Evolutionary conservation across 2,113 vertebrate species (phyloP).

Genomic region (Microcebus tavaratra): DNA sequence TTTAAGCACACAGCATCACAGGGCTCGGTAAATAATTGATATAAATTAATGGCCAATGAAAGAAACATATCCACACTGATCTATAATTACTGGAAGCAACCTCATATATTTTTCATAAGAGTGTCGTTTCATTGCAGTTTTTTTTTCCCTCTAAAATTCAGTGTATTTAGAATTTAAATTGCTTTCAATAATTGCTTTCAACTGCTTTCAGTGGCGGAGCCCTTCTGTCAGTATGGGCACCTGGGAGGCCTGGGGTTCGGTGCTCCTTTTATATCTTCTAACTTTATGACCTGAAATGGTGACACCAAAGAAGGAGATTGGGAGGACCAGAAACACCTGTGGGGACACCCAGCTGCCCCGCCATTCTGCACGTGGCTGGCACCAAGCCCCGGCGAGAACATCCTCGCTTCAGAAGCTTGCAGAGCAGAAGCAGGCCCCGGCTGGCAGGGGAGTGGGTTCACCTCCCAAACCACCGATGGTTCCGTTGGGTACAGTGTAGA

Average conservation of each 20-base stretch:
- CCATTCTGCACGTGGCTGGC: neutral
- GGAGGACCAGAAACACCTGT: neutral
- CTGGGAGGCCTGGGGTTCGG: neutral
- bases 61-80: conserved; percentile 64
- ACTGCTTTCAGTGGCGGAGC: neutral
- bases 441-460: neutral
- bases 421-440: neutral
- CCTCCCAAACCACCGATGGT: fast-evolving
- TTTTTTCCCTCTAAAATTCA: conserved; percentile 61
- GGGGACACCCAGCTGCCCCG: neutral
- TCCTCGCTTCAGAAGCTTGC: neutral
- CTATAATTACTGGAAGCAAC: conserved; percentile 80
- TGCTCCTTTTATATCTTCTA: neutral
- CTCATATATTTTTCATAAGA: conserved; percentile 81
- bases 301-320: neutral
- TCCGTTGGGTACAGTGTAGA: neutral
- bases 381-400: fast-evolving
- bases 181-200: conserved; percentile 69
- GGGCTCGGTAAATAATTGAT: conserved; percentile 76
- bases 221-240: neutral
- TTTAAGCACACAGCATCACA: conserved; percentile 58
- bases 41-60: conserved; percentile 80
- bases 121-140: conserved; percentile 59
- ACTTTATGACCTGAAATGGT: neutral
- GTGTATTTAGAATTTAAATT: conserved; percentile 69